Base-by-base conservation (phyloP, 2,113 vertebrate genomes). In the Anseranas semipalmata region DNA sequence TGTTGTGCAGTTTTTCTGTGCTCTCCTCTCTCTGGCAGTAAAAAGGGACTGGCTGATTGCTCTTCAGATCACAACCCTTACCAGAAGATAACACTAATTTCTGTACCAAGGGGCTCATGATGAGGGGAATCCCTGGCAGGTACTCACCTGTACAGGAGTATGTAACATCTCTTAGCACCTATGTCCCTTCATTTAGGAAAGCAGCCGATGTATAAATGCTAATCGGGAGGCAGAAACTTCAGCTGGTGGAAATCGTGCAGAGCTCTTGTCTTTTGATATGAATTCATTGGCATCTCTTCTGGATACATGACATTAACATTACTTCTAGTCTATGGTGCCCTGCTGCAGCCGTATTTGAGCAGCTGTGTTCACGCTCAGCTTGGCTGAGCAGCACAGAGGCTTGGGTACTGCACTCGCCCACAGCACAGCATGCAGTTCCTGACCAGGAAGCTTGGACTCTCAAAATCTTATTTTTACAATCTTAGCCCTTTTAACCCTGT, bases 171-270 rank as follows among this genome's bases (percentile, higher is more conserved):
- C 12, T 46, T 32, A 77, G 74, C 22, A 12, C 12, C n/a, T 63
- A 6, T 0, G 2, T 45, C 27, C 32, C 27, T 75, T 78, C 25
- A 6, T 55, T 68, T 58, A 46, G 43, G 32, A 32, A 60, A 68
- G 52, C 48, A 73, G 80, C 9, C 0, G 0, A 0, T 6, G 2
- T 59, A 14, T 14, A 52, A 0, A 0, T 59, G 24, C 53, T 72
- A 35, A 45, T 76, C 28, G 19, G 25, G 75, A 59, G 15, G 37
- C n/a, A 75, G 66, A 79, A 90, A 32, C 11, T 63, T 8, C 30
- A 27, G 30, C 17, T 48, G 9, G 27, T 78, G 35, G 56, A 75
- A 79, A 58, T 30, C 39, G 60, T 39, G 24, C 45, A 45, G 30
- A 75, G 9, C 37, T 71, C 65, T 81, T 68, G 17, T 65, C 27